A percentile compares a stretch with the other conserved stretches of the same genome.
These are phyloP conservation scores for Neomicropteryx cornuta DNA, from an alignment of 1,140 invertebrate species.

Conservation along the genomic window DNA sequence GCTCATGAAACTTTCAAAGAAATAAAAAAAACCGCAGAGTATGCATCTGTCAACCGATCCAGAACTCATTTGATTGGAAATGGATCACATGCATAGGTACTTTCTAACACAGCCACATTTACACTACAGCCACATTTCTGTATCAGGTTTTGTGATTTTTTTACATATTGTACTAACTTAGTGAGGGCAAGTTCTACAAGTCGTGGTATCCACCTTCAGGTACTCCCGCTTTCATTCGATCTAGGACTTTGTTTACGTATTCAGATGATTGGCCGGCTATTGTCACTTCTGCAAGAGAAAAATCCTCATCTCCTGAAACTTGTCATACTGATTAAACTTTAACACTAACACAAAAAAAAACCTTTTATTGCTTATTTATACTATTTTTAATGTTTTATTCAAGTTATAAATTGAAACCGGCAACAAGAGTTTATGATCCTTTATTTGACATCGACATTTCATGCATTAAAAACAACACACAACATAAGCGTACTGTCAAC, in stretches of 20 bases:
- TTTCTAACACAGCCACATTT: too few relatives aligned
- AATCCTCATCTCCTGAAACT: too few relatives aligned
- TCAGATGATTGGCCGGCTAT: conserved; percentile 77
- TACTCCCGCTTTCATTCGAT: conserved; percentile 57
- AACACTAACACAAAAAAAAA: neutral
- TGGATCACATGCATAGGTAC: too few relatives aligned
- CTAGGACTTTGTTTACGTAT: conserved; percentile 77
- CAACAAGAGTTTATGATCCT: neutral
- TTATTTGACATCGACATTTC: neutral
- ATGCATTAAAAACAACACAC: neutral
- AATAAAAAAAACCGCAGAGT: too few relatives aligned
- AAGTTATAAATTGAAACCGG: neutral
- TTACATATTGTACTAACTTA: too few relatives aligned
- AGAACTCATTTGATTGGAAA: too few relatives aligned
- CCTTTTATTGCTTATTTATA: neutral
- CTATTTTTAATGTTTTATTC: neutral
- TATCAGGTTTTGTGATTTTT: too few relatives aligned
- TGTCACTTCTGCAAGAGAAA: conserved; percentile 50
- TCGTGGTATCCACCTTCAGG: conserved; percentile 56
- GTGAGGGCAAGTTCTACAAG: conserved; percentile 14
- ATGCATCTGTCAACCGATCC: too few relatives aligned
- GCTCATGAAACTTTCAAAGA: too few relatives aligned
- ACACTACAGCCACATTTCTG: too few relatives aligned
- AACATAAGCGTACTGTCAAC: too few relatives aligned
- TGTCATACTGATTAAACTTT: too few relatives aligned